phyloP scores from a whole-genome alignment of 2,113 vertebrate species.

The Platichthys flesus region DNA sequence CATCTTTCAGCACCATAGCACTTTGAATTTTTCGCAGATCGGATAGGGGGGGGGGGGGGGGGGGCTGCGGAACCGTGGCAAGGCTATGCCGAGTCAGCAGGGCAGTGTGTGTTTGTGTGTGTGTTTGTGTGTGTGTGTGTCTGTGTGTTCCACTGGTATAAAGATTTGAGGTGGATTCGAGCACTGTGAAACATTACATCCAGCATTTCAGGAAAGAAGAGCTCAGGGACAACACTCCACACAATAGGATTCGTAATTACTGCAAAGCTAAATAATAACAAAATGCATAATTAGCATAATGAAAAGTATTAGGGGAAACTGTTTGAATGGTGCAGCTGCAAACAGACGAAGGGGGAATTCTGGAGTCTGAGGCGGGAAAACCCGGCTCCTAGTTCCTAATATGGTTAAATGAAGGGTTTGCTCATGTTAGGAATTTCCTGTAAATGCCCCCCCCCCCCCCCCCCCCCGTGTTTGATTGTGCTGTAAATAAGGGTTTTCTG shows the following conservation, averaged over 20 bases:
- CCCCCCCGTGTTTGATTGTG: slow-evolving; percentile 33
- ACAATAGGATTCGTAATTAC: slow-evolving; percentile 26
- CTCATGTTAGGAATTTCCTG: slow-evolving; percentile 37
- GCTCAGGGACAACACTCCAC: background rate
- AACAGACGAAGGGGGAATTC: background rate
- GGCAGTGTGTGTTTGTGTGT: slow-evolving; percentile 19
- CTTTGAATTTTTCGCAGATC: background rate
- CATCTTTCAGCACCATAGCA: slow-evolving; percentile 48
- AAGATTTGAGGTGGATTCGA: slow-evolving; percentile 81
- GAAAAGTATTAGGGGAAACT: background rate
- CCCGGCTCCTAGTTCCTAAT: slow-evolving; percentile 14
- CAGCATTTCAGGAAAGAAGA: background rate
- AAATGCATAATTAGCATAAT: background rate
- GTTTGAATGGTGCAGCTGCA: background rate
- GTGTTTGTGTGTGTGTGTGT: background rate
- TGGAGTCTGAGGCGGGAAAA: slow-evolving; percentile 16
- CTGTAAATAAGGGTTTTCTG: slow-evolving; percentile 55
- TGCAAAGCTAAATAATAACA: background rate
- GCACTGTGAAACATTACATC: slow-evolving; percentile 46
- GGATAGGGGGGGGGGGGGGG: slow-evolving; percentile 1
- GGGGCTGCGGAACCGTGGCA: background rate
- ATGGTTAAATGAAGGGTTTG: slow-evolving; percentile 14
- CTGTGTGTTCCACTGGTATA: slow-evolving; percentile 53
- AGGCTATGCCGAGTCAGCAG: slow-evolving; percentile 45
- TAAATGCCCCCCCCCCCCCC: slow-evolving; percentile 16